Base-by-base conservation (phyloP, 2,797 vertebrate species). In the Chromobotia macracanthus region DNA sequence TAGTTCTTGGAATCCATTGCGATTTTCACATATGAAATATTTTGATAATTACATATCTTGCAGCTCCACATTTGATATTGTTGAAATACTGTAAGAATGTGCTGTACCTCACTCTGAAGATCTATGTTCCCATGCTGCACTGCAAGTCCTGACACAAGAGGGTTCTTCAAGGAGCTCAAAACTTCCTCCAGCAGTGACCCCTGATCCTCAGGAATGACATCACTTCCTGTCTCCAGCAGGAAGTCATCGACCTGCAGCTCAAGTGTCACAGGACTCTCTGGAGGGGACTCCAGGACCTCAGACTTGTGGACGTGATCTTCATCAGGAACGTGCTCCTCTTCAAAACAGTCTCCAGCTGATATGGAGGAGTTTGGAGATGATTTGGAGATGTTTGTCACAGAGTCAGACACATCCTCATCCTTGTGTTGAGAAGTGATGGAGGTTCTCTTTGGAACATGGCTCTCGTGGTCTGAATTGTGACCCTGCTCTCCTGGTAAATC, bases 171-270 rank as follows among this genome's bases (percentile, higher is more conserved):
- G 63, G 93, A 94, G 84, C 86, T 93, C 77, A 94, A 87, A 11
- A 94, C 92, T 79, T 94, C 93, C 83, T 91, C 86, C 31, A 94
- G 83, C 76, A 94, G 82, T 8, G 93, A 93, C 56, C 89, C 80
- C 74, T 91, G 90, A 60, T 90, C 90, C 53, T 89, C 86, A n/a
- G 71, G 60, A 5, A 61, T 60, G n/a, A 77, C 72, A 25, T 89
- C 88, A 46, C 74, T 77, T n/a, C 81, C 25, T 75, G 69, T 66
- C 19, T 86, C 83, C 75, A 81, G 53, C 48, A 84, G 60, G 55
- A 58, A 82, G 82, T 91, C 85, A 88, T 90, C 91, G 72, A 82
- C 61, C 75, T 84, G 77, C 0, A 66, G 79, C 28, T 83, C 82
- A 55, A 88, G 72, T 64, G 63, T 18, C 0, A 60, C 11, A 44